A percentile compares a stretch with the other conserved stretches of the same genome.
phyloP scores from a whole-genome alignment of 2,888 invertebrate species.

The Zeuzera pyrina region DNA sequence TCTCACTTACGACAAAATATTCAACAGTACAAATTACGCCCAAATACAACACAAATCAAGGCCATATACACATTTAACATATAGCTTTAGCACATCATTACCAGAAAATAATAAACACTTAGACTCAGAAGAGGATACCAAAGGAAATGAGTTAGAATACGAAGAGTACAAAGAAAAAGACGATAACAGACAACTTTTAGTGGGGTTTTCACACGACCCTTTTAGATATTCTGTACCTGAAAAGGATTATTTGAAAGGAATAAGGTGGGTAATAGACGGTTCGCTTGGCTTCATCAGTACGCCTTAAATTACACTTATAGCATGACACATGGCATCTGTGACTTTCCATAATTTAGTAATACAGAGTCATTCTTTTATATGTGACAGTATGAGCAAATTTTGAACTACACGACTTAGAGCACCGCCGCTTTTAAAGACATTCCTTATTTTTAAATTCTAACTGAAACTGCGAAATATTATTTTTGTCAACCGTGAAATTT shows the following conservation, averaged over 20 bases:
- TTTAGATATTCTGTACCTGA: constrained; percentile 54
- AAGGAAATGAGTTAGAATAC: constrained; percentile 33
- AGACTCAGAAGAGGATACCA: constrained; percentile 20
- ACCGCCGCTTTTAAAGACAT: too few species aligned
- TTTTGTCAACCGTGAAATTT: too few species aligned
- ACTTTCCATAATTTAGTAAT: too few species aligned
- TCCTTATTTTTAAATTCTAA: too few species aligned
- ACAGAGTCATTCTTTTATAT: too few species aligned
- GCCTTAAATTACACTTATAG: too few species aligned
- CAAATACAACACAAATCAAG: constrained; percentile 32
- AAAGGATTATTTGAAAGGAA: constrained; percentile 47
- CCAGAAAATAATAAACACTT: not conserved
- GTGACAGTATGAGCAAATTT: too few species aligned
- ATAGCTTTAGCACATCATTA: too few species aligned
- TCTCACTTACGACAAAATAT: constrained; percentile 49
- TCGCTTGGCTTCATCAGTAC: too few species aligned
- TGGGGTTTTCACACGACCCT: constrained; percentile 55
- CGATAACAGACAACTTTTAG: constrained; percentile 31
- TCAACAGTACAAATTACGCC: constrained; percentile 48
- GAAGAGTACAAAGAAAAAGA: constrained; percentile 18
- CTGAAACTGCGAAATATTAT: too few species aligned
- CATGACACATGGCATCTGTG: too few species aligned
- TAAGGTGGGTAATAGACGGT: constrained; percentile 54
- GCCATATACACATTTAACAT: constrained; percentile 25
- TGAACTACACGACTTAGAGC: too few species aligned